These are phyloP conservation scores for Beris morrisii DNA, from an alignment of 2,888 invertebrate genomes.

Conservation along the genomic window DNA sequence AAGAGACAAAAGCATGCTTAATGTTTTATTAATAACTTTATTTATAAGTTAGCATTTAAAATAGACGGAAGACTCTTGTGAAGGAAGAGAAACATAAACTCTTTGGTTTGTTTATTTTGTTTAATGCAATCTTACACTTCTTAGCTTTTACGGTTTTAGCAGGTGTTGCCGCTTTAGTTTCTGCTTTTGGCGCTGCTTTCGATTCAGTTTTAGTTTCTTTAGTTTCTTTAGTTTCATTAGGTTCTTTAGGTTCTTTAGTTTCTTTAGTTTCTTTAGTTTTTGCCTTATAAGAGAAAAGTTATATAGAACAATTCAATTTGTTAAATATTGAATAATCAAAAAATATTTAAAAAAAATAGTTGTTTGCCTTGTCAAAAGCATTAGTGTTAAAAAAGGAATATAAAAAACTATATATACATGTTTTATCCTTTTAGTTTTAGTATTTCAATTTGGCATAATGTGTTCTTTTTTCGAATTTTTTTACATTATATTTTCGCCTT, in stretches of 20 bases:
- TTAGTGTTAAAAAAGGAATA: slow-evolving; percentile 25
- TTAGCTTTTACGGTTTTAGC: slow-evolving; percentile 26
- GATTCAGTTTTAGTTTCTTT: slow-evolving; percentile 4
- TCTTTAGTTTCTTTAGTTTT: slow-evolving; percentile 13
- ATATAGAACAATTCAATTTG: background rate
- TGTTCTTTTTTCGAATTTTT: background rate
- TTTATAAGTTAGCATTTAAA: background rate
- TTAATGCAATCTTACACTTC: slow-evolving; percentile 36
- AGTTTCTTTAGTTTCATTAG: slow-evolving; percentile 26
- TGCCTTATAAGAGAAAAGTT: slow-evolving; percentile 16
- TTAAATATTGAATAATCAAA: background rate
- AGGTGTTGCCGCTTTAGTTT: slow-evolving; percentile 10
- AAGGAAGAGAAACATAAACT: slow-evolving; percentile 1
- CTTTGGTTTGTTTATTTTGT: background rate
- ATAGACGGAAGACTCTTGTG: slow-evolving; percentile 1
- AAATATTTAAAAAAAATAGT: background rate
- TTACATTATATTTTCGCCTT: background rate
- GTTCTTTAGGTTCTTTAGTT: slow-evolving; percentile 18
- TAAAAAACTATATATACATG: too few species aligned
- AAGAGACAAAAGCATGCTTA: background rate
- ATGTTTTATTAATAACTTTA: slow-evolving; percentile 5
- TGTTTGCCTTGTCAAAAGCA: slow-evolving; percentile 11
- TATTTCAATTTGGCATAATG: too few species aligned
- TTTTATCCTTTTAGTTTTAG: too few species aligned
- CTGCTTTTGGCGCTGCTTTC: slow-evolving; percentile 15